Evolutionary conservation across 2,113 vertebrate genomes (phyloP), one percentile per base, ranked within the genome.

Genomic region (Peromyscus californicus): DNA sequence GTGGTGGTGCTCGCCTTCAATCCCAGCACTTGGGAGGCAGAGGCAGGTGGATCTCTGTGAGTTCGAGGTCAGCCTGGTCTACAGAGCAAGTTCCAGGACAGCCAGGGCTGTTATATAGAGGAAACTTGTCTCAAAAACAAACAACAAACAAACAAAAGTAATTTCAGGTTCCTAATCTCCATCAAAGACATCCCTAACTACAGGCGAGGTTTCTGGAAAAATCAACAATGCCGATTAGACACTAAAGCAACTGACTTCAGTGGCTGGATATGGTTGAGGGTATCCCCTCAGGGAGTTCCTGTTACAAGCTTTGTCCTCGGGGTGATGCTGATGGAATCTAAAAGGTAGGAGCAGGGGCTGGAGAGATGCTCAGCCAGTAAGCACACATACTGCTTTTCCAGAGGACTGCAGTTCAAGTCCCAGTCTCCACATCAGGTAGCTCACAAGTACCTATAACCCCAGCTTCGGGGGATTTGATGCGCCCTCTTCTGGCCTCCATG

Each of bases 171-270:
- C 57, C 36, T 5, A 12, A 33, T 12, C 54, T 36, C 82, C 29
- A 86, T 11, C 13, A 82, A 29, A 76, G 24, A 48, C 12, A 12
- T 7, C 63, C 57, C 13, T 15, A 11, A 39, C 59, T 39, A n/a
- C 6, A 9, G 2, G 36, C 17, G n/a, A 61, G 26, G 80, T 70
- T 90, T 61, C 78, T 69, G 19, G 33, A 57, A 21, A 59, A 24
- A 36, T 19, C 1, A 24, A 17, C 24, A 16, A 11, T 21, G 19
- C 1, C 5, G 0, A 11, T 15, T 0, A 57, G 57, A 22, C 65
- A 67, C 31, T 48, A 67, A 69, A 45, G n/a, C 78, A 80, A 57
- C 57, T 19, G 54, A 12, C 29, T 61, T 42, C 39, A 17, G 17
- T 15, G n/a, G n/a, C 39, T 22, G 74, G 31, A 5, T 31, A 15